phyloP scores from a whole-genome alignment of 92 coral and sea anemone species.

The Pocillopora grandis region DNA sequence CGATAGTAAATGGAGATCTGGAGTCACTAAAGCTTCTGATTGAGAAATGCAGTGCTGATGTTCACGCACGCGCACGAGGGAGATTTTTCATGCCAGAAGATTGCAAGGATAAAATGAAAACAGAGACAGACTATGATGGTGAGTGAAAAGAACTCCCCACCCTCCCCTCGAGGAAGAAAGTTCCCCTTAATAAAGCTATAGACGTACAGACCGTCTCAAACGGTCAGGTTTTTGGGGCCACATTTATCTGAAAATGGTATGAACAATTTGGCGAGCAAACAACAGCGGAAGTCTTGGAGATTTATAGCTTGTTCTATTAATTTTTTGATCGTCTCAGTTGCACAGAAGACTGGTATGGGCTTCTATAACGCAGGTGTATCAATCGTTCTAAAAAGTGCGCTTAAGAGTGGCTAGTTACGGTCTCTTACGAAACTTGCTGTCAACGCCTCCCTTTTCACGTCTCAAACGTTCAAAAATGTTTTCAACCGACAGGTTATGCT shows the following conservation, averaged over 20 bases:
- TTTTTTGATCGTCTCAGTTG: neutral
- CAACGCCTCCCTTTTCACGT: too few species aligned
- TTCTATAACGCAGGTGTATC: too few species aligned
- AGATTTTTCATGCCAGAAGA: slow-evolving; percentile 85
- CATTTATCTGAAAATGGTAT: too few species aligned
- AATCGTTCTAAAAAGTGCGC: neutral
- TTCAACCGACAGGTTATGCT: slow-evolving; percentile 58
- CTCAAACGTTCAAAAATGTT: neutral
- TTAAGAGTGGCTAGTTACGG: neutral
- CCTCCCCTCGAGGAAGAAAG: neutral
- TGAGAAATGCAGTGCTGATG: slow-evolving; percentile 60
- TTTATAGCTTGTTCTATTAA: neutral
- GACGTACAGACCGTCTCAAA: too few species aligned
- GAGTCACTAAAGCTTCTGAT: slow-evolving; percentile 68
- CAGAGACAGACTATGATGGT: slow-evolving; percentile 70
- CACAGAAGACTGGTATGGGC: too few species aligned
- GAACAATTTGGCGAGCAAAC: too few species aligned
- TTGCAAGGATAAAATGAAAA: slow-evolving; percentile 55
- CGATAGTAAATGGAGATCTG: slow-evolving; percentile 76
- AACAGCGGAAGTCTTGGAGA: neutral
- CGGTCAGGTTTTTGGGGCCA: too few species aligned
- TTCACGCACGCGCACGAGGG: slow-evolving; percentile 76
- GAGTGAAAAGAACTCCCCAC: neutral
- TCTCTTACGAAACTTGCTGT: too few species aligned
- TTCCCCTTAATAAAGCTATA: too few species aligned